Evolutionary conservation across 2,797 vertebrate genomes (phyloP).

Genomic region (Pipistrellus nathusii): DNA sequence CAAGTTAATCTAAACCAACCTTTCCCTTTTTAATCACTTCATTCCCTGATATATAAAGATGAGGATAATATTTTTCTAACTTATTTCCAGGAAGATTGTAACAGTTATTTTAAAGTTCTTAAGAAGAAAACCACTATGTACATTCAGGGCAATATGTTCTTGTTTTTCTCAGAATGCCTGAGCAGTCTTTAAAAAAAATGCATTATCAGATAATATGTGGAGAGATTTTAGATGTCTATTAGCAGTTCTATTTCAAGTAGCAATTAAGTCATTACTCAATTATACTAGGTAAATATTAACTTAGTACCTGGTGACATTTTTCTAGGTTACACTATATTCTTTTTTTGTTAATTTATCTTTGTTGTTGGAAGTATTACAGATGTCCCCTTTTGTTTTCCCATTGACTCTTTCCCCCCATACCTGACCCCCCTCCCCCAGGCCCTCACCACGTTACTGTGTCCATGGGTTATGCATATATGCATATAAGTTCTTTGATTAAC

Average conservation of each 20-base stretch:
- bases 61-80: background rate
- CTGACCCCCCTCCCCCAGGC: too few species aligned
- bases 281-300: background rate
- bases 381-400: too few species aligned
- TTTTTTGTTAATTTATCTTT: background rate
- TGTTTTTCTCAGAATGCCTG: slow-evolving; percentile 47
- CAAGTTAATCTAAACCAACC: background rate
- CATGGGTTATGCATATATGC: too few species aligned
- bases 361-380: too few species aligned
- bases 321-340: background rate
- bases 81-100: slow-evolving; percentile 15
- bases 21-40: background rate
- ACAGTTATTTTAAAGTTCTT: slow-evolving; percentile 29
- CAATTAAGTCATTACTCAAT: background rate
- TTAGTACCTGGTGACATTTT: slow-evolving; percentile 7
- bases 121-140: background rate
- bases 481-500: too few species aligned
- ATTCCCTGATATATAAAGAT: background rate
- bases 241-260: background rate
- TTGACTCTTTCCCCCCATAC: too few species aligned
- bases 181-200: background rate
- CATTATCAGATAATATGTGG: background rate
- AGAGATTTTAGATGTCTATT: background rate
- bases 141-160: background rate
- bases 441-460: too few species aligned